Percentiles rank a stretch among this genome's conserved stretches.
Evolutionary conservation across 2,113 vertebrate genomes (phyloP).

Genomic region (Circaetus gallicus): DNA sequence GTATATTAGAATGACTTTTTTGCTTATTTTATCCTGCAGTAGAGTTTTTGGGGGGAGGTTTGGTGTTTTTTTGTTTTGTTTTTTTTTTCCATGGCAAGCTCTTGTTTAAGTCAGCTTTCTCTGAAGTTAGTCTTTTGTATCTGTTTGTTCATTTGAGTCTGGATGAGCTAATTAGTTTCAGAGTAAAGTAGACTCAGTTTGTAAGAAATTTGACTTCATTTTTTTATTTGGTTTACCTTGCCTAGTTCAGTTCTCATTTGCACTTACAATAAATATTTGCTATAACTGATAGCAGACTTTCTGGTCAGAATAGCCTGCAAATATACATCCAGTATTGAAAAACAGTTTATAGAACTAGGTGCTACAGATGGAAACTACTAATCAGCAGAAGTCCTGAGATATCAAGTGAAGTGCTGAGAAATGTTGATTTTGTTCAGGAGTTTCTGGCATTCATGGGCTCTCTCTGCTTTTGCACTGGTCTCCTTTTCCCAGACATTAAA

Average conservation of each 20-base stretch:
- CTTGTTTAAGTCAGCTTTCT: not conserved
- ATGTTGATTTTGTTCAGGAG: not conserved
- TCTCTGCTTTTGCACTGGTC: not conserved
- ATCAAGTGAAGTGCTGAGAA: not conserved
- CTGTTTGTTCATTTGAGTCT: not conserved
- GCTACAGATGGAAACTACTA: not conserved
- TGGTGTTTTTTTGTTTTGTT: too few species aligned
- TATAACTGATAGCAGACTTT: not conserved
- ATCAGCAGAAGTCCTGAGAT: not conserved
- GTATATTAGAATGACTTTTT: not conserved
- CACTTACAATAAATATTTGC: not conserved
- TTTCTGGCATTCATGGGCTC: not conserved
- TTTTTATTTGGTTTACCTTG: not conserved
- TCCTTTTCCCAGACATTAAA: not conserved
- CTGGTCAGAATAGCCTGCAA: not conserved
- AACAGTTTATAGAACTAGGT: not conserved
- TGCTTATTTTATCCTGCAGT: not conserved
- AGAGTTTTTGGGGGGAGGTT: not conserved
- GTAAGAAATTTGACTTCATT: not conserved
- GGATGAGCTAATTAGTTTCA: not conserved
- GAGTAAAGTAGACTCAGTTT: not conserved
- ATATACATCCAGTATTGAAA: not conserved
- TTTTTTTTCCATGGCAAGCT: fast-evolving
- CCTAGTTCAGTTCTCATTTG: not conserved
- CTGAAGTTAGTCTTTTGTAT: not conserved